These are phyloP conservation scores for Empidonax traillii DNA, from an alignment of 2,113 vertebrate species.

Conservation along the genomic window DNA sequence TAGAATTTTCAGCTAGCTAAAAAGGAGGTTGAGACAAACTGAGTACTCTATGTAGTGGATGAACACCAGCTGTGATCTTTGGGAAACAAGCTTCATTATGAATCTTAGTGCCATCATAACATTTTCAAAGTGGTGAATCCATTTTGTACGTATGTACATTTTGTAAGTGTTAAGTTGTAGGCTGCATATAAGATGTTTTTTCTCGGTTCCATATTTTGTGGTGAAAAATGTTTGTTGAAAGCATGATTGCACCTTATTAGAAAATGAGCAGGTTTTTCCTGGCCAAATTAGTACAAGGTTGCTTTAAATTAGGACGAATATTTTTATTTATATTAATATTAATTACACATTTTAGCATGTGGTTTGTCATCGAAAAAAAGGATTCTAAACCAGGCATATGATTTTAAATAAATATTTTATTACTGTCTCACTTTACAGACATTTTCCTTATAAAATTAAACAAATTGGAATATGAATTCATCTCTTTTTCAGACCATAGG, in stretches of 20 bases:
- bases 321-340: background rate
- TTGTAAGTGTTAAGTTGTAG: background rate
- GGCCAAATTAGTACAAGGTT: background rate
- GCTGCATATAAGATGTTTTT: background rate
- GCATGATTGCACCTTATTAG: background rate
- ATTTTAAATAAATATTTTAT: background rate
- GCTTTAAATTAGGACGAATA: background rate
- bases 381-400: background rate
- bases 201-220: background rate
- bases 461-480: background rate
- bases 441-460: background rate
- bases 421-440: background rate
- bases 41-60: accelerated
- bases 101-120: background rate
- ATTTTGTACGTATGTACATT: background rate
- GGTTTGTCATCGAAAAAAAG: background rate
- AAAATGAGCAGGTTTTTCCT: slow-evolving; percentile 25
- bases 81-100: background rate
- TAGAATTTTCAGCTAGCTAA: background rate
- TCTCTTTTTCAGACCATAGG: background rate
- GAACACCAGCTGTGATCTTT: background rate
- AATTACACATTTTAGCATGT: background rate
- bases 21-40: background rate
- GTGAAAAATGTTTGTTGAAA: background rate
- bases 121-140: background rate